Evolutionary conservation across 2,888 invertebrate genomes (phyloP).

Genomic region (Steinernema scapterisci): DNA sequence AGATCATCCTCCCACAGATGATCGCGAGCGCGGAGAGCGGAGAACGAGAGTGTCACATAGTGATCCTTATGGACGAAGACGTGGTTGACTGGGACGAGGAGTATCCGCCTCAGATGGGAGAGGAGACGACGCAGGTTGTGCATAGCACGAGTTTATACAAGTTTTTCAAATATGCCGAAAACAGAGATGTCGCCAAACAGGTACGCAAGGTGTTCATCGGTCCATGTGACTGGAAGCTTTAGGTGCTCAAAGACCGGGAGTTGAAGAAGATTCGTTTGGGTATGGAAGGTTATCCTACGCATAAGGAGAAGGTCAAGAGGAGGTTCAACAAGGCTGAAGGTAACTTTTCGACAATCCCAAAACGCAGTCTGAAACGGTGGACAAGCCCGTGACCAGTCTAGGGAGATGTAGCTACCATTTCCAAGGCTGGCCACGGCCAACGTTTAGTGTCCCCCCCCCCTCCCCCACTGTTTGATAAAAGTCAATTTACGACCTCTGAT

Average conservation of each 20-base stretch:
- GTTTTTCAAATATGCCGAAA: constrained; percentile 99
- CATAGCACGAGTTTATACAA: constrained; percentile 74
- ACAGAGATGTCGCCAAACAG: constrained; percentile 96
- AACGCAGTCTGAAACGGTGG: too few relatives aligned
- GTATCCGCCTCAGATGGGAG: constrained; percentile 99
- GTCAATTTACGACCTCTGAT: too few relatives aligned
- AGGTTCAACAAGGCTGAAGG: constrained; percentile 88
- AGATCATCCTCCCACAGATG: constrained; percentile 92
- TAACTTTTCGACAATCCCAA: constrained; percentile 33
- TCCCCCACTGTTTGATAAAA: background rate
- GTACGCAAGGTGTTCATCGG: constrained; percentile 35
- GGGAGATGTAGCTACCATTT: too few relatives aligned
- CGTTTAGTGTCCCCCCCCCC: too few relatives aligned
- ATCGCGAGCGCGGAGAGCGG: constrained; percentile 80
- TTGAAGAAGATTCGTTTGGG: constrained; percentile 97
- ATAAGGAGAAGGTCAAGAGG: constrained; percentile 96
- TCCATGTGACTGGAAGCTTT: constrained; percentile 44
- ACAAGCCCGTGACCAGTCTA: too few relatives aligned
- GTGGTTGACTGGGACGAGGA: constrained; percentile 97
- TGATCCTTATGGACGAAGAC: constrained; percentile 93
- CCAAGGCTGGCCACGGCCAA: too few relatives aligned
- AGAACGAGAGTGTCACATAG: constrained; percentile 96
- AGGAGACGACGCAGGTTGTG: constrained; percentile 86
- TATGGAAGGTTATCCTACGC: constrained; percentile 96
- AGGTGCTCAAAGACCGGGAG: constrained; percentile 93